Base-by-base conservation (phyloP, 2,888 invertebrate species). In the Tetropium fuscum region DNA sequence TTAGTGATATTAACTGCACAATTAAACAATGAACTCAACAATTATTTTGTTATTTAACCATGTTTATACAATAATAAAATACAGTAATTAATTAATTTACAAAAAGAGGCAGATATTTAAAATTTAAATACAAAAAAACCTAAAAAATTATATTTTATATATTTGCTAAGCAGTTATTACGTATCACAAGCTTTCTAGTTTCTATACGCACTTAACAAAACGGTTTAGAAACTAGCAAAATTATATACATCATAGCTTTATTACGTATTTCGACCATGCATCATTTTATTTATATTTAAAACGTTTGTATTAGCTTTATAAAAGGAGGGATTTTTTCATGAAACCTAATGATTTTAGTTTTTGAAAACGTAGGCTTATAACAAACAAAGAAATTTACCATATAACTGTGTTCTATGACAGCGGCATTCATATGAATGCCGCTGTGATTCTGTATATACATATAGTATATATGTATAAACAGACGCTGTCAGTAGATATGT, bases 171-270 rank as follows among this genome's bases (percentile, higher is more conserved):
- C 54, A 54, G 54, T 43, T 25, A 45, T 45, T 44, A 43, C 45
- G 38, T 54, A 54, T 54, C 54, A 54, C 54, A 54, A 54, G 45
- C 54, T 45, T 40, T 45, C 38, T 38, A 45, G 47, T 45, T 44
- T 45, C 47, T 54, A 54, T n/a, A 54, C 13, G 16, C 47, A 27
- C 54, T 40, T 27, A 7, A 3, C 34, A 27, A n/a, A 19, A 47
- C 27, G 10, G 32, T 38, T 27, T 45, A 45, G 54, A 54, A 45
- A 45, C 51, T 51, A 51, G 47, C 38, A 45, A 54, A 54, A 47
- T 38, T 54, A 54, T 54, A 45, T 54, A 54, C 47, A 54, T 38
- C 38, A 16, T 53, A 54, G 38, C 18, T 25, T 25, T 20, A 32
- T 32, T 44, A n/a, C n/a, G 15, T 25, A 16, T 38, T 51, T 22